Percentiles rank a stretch among this genome's conserved stretches.
phyloP scores from a whole-genome alignment of 2,113 vertebrate species.

The Scytalopus superciliaris region DNA sequence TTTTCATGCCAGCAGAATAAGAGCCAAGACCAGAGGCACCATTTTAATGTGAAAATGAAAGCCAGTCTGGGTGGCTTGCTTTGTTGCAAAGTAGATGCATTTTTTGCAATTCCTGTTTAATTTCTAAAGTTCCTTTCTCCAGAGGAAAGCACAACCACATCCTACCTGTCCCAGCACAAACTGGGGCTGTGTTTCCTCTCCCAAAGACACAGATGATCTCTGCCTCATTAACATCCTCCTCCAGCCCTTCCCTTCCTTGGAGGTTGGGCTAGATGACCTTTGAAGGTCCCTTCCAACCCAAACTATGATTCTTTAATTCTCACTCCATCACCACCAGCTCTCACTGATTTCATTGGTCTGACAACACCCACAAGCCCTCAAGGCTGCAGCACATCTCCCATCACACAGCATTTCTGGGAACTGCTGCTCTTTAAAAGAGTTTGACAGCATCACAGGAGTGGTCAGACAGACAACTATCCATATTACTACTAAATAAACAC shows the following conservation, averaged over 20 bases:
- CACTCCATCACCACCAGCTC: neutral
- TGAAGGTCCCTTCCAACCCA: neutral
- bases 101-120: neutral
- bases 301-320: neutral
- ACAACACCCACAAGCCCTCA: neutral
- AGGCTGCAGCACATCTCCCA: neutral
- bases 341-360: neutral
- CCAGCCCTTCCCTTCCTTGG: neutral
- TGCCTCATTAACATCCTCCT: neutral
- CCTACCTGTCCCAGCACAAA: neutral
- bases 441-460: neutral
- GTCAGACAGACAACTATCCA: neutral
- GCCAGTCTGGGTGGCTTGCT: neutral
- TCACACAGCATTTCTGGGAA: fast-evolving
- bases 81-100: neutral
- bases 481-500: neutral
- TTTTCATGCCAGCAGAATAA: neutral
- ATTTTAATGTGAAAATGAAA: neutral
- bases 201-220: neutral
- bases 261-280: neutral
- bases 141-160: neutral
- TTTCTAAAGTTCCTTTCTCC: neutral
- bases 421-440: neutral
- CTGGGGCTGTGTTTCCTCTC: fast-evolving
- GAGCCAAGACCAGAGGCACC: neutral